Evolutionary conservation across 2,888 invertebrate genomes (phyloP), one percentile per base, ranked within the genome.

Genomic region (Eustalomyia histrio): DNA sequence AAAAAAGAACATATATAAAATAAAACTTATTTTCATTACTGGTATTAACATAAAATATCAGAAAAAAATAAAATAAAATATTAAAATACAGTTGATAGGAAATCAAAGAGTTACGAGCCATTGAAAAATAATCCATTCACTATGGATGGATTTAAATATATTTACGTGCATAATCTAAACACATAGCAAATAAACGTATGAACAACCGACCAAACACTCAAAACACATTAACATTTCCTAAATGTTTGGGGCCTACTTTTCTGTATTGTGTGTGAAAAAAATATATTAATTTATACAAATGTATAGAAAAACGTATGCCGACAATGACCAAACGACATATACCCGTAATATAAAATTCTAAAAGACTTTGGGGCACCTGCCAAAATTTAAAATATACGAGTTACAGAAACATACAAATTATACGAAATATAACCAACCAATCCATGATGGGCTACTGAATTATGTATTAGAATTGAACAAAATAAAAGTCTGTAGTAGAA

Each of bases 51-150:
- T 74, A 74, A 81, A 74, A 60, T 47, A 76, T 53, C 73, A 58
- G 55, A 21, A 21, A n/a, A 52, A 9, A 6, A 64, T 35, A 53
- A 79, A 53, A 60, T 69, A 63, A 14, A 29, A 43, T 35, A 61
- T 4, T 68, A 74, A 73, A 69, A 39, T 69, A 50, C 58, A 50
- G 76, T 35, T 69, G 69, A 79, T 76, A 76, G 83, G 50, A 81
- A 81, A 81, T 83, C 79, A 81, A 83, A 81, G 79, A 81, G 81
- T 79, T 83, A 79, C 79, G 71, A 83, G 50, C 60, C 69, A 83
- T 76, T 69, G 67, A 75, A 61, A 58, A 79, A 80, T 76, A 80
- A 68, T 80, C 80, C 71, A 78, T 78, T 83, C 64, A 52, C 63
- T 75, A 68, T 72, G 71, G 65, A 79, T 69, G 63, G 58, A 72